phyloP scores from a whole-genome alignment of 1,140 invertebrate genomes.

The Rhizoglyphus robini region DNA sequence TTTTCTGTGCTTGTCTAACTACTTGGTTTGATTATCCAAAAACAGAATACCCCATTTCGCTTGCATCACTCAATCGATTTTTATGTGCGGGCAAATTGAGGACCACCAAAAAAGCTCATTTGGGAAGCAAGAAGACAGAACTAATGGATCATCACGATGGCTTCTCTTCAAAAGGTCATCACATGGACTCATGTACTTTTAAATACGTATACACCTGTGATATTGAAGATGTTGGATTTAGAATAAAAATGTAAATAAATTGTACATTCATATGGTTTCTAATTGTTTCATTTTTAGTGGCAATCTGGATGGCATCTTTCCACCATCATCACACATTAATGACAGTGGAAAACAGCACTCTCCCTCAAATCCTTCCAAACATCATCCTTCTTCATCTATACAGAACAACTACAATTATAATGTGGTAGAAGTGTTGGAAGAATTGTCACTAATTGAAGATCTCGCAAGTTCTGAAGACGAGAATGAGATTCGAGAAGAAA shows the following conservation, averaged over 20 bases:
- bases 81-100: no score
- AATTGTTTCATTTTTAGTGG: constrained; percentile 48
- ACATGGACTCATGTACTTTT: constrained; percentile 25
- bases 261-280: constrained; percentile 12
- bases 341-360: neutral
- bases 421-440: neutral
- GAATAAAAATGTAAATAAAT: constrained; percentile 70
- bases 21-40: no score
- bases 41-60: no score
- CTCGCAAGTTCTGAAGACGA: constrained; percentile 1
- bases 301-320: constrained; percentile 76
- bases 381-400: neutral
- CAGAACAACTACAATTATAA: constrained; percentile 5
- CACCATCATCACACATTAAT: constrained; percentile 71
- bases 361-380: neutral
- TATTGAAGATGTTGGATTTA: constrained; percentile 56
- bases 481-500: neutral
- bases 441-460: neutral
- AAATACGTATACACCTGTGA: constrained; percentile 73
- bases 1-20: no score
- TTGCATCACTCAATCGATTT: no score
- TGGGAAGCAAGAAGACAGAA: no score
- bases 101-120: no score
- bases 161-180: neutral
- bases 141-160: neutral